These are phyloP conservation scores for Trematomus loennbergii DNA, from an alignment of 2,113 vertebrate species.

Conservation along the genomic window DNA sequence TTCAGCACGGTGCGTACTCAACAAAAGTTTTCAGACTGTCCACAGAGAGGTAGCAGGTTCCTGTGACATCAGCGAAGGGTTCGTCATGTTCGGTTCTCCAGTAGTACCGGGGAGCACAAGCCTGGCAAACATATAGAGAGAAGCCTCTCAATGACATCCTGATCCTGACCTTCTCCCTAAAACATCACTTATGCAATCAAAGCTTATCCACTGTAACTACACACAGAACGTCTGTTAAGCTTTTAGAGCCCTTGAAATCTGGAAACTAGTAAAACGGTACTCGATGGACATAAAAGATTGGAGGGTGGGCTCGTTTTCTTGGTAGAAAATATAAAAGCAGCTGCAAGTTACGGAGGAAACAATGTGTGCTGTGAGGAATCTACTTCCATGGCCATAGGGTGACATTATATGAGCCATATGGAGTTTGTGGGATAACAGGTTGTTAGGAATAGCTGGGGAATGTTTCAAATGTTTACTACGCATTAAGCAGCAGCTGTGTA, in stretches of 20 bases:
- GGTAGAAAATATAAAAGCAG: background rate
- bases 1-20: slow-evolving; percentile 92
- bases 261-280: too few species aligned
- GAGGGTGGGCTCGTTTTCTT: background rate
- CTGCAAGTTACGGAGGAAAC: background rate
- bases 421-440: background rate
- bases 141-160: background rate
- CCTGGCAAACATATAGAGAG: slow-evolving; percentile 74
- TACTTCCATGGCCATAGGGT: background rate
- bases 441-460: slow-evolving; percentile 1
- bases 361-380: background rate
- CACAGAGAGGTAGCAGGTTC: slow-evolving; percentile 91
- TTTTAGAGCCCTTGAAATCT: background rate
- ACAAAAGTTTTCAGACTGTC: slow-evolving; percentile 88
- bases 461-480: background rate
- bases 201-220: background rate
- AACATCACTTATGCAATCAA: background rate
- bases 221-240: background rate
- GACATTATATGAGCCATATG: background rate
- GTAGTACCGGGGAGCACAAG: slow-evolving; percentile 91
- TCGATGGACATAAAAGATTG: background rate
- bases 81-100: slow-evolving; percentile 87
- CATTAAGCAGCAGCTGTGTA: slow-evolving; percentile 1
- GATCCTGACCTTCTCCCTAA: background rate
- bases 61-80: slow-evolving; percentile 84